phyloP scores from a whole-genome alignment of 2,113 vertebrate species.

The Etia nguti region DNA sequence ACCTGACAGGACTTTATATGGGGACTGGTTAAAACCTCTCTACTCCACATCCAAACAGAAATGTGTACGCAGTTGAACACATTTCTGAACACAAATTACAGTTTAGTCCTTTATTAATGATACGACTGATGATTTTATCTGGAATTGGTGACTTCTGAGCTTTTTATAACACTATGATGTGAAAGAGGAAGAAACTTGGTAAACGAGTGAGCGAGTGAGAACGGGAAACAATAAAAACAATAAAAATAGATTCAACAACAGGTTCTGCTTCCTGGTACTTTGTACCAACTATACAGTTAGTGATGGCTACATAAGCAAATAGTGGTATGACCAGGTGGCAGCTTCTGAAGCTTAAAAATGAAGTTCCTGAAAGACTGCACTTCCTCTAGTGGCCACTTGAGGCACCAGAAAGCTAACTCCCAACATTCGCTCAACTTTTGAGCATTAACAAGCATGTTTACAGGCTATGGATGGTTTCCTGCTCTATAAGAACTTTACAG shows the following conservation, averaged over 20 bases:
- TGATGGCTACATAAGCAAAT: neutral
- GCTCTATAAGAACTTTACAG: neutral
- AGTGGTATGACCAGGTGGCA: neutral
- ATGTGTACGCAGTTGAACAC: too few species aligned
- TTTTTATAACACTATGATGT: neutral
- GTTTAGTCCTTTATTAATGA: neutral
- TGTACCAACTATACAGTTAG: neutral
- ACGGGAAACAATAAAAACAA: neutral
- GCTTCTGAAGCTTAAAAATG: neutral
- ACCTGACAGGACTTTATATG: too few species aligned
- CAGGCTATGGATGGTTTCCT: neutral
- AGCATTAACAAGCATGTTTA: neutral
- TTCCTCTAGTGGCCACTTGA: neutral
- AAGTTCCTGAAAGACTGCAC: neutral
- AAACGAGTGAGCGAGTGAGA: neutral
- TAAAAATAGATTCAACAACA: neutral
- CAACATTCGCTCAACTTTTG: neutral
- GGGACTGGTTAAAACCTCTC: too few species aligned
- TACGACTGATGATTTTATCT: neutral
- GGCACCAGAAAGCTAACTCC: neutral
- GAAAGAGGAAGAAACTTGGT: neutral
- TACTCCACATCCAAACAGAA: too few species aligned
- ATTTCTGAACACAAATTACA: too few species aligned
- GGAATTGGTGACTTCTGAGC: neutral
- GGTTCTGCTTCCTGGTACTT: fast-evolving